These are phyloP conservation scores for Magallana gigas DNA, from an alignment of 1,140 invertebrate genomes.

Conservation along the genomic window DNA sequence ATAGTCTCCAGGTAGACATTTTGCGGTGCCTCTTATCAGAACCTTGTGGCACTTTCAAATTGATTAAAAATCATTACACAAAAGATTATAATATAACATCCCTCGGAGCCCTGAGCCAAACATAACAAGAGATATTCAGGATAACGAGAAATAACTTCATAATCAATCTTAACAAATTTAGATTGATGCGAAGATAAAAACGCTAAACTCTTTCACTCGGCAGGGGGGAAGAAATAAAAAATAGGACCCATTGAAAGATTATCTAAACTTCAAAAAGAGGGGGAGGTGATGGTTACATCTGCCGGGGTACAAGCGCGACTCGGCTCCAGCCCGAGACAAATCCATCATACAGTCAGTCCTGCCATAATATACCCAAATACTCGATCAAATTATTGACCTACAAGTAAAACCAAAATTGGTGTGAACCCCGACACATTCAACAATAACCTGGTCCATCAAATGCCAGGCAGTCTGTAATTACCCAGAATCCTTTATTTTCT, in stretches of 20 bases:
- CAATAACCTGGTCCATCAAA: conserved; percentile 35
- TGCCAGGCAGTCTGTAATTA: conserved; percentile 26
- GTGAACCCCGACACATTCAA: conserved; percentile 11
- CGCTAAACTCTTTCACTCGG: conserved; percentile 11
- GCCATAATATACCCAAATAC: conserved; percentile 32
- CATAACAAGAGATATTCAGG: conserved; percentile 24
- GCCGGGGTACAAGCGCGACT: conserved; percentile 9
- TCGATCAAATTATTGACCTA: conserved; percentile 33
- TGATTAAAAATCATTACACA: conserved; percentile 57
- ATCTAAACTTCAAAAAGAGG: conserved; percentile 24
- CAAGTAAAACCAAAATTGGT: conserved; percentile 29
- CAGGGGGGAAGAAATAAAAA: conserved; percentile 39
- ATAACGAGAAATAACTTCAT: conserved; percentile 37
- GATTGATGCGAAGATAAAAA: conserved; percentile 13
- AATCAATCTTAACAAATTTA: conserved; percentile 41
- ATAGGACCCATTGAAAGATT: conserved; percentile 32
- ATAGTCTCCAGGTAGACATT: conserved; percentile 42
- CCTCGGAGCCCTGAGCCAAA: neutral
- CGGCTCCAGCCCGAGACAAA: neutral
- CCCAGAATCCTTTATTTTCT: conserved; percentile 27
- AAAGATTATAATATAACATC: conserved; percentile 41
- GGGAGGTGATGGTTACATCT: conserved; percentile 32
- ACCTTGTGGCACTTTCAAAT: conserved; percentile 47
- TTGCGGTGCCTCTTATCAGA: conserved; percentile 46
- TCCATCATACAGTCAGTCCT: conserved; percentile 8